Evolutionary conservation across 2,888 invertebrate species (phyloP).

Genomic region (Stictocephala bisonia): DNA sequence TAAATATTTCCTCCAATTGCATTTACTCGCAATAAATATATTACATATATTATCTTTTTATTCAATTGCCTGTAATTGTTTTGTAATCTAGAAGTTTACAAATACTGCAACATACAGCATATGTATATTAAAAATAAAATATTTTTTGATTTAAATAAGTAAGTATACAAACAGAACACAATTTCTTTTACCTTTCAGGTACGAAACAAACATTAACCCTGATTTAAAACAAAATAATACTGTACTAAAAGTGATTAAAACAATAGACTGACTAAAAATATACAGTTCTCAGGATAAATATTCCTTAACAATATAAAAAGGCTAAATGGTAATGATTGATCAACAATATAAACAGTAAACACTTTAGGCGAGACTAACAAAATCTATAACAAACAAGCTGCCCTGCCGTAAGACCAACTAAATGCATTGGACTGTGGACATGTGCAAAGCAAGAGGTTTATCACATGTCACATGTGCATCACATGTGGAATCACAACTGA

Average conservation of each 20-base stretch:
- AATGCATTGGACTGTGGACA: constrained; percentile 1
- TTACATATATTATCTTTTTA: no score
- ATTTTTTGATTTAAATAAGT: no score
- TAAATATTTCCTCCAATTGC: constrained; percentile 5
- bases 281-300: constrained; percentile 11
- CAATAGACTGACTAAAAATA: constrained; percentile 42
- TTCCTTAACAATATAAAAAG: constrained; percentile 42
- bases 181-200: constrained; percentile 28
- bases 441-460: constrained; percentile 25
- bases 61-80: no score
- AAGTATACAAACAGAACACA: no score
- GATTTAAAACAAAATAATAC: constrained; percentile 41
- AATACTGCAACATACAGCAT: no score
- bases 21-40: not conserved
- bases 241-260: constrained; percentile 41
- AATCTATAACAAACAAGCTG: constrained; percentile 31
- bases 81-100: no score
- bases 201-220: constrained; percentile 34
- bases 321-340: constrained; percentile 43
- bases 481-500: no score
- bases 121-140: no score
- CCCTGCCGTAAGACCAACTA: constrained; percentile 20
- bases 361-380: constrained; percentile 36
- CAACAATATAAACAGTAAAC: constrained; percentile 30
- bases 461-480: no score